Base-by-base conservation (phyloP, 2,797 vertebrate species). In the Iguana delicatissima region DNA sequence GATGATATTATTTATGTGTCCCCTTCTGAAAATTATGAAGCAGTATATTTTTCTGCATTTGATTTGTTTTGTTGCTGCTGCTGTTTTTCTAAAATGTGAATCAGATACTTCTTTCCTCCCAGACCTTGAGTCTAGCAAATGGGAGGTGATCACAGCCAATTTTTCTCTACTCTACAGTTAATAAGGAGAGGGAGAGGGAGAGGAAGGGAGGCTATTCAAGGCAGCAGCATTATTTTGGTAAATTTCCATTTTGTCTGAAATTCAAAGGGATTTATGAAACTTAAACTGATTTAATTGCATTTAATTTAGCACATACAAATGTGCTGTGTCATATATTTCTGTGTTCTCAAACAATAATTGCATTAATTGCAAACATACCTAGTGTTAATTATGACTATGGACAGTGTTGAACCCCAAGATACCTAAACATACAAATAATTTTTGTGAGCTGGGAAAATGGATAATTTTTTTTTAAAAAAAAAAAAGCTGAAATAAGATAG, bases 31-130 rank as follows among this genome's bases (percentile, higher is more conserved):
- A 72, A 74, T 86, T 74, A 22, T 1, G 50, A n/a, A 74, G 35
- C 32, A 57, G 26, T 73, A 72, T 85, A 85, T 85, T 69, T 83
- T 72, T 85, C 67, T 85, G 32, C 46, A 55, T 82, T 62, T 62
- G 64, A 72, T 69, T 72, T 85, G 12, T 74, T 46, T 72, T 85
- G 46, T 8, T 72, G 46, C 29, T 67, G 29, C 46, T 85, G 64
- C 16, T 52, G 3, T 85, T 29, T 84, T 84, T 46, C 38, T n/a
- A 52, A 72, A 67, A 50, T 72, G 29, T 85, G 84, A 72, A 52
- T 72, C 67, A 85, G 64, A 72, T 59, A 32, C 18, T 72, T 85
- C 42, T 52, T 84, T 50, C 64, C 29, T n/a, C 50, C 84, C 67
- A 85, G 50, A 72, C 32, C 7, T 85, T 72, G 64, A 50, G 50